These are phyloP conservation scores for Conops quadrifasciatus DNA, from an alignment of 2,888 invertebrate genomes.

Conservation along the genomic window DNA sequence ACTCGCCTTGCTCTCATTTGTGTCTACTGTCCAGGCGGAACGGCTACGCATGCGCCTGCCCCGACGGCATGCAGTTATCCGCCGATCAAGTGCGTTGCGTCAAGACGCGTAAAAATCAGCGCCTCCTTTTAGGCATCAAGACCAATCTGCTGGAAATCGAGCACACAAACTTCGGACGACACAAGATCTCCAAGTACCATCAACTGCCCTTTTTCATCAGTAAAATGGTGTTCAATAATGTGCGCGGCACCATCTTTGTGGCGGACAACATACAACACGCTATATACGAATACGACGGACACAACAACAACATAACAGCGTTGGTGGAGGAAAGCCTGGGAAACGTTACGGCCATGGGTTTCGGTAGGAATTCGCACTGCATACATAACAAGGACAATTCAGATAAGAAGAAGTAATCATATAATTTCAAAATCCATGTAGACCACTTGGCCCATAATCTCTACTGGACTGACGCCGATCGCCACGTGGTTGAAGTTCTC, in stretches of 20 bases:
- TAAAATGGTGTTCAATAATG: slow-evolving; percentile 74
- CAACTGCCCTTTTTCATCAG: slow-evolving; percentile 69
- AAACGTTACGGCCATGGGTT: slow-evolving; percentile 69
- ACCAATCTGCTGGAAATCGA: slow-evolving; percentile 71
- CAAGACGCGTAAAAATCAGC: slow-evolving; percentile 64
- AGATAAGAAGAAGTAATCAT: no score
- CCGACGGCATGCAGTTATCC: slow-evolving; percentile 73
- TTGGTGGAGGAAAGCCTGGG: slow-evolving; percentile 66
- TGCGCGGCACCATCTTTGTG: slow-evolving; percentile 67
- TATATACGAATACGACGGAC: slow-evolving; percentile 65
- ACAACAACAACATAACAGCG: slow-evolving; percentile 48
- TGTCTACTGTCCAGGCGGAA: slow-evolving; percentile 74
- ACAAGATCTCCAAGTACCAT: slow-evolving; percentile 67
- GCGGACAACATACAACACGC: slow-evolving; percentile 67
- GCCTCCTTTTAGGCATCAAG: slow-evolving; percentile 67
- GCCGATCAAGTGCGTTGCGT: slow-evolving; percentile 69
- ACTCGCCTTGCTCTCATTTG: slow-evolving; percentile 76
- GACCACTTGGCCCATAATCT: slow-evolving; percentile 78
- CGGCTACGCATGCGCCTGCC: slow-evolving; percentile 77
- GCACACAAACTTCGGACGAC: slow-evolving; percentile 74
- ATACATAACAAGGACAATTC: no score
- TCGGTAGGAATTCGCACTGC: slow-evolving; percentile 63
- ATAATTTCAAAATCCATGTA: no score
- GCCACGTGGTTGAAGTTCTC: slow-evolving; percentile 72
- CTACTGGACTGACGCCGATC: slow-evolving; percentile 75